These are phyloP conservation scores for Pyralis farinalis DNA, from an alignment of 2,888 invertebrate species.

Conservation along the genomic window DNA sequence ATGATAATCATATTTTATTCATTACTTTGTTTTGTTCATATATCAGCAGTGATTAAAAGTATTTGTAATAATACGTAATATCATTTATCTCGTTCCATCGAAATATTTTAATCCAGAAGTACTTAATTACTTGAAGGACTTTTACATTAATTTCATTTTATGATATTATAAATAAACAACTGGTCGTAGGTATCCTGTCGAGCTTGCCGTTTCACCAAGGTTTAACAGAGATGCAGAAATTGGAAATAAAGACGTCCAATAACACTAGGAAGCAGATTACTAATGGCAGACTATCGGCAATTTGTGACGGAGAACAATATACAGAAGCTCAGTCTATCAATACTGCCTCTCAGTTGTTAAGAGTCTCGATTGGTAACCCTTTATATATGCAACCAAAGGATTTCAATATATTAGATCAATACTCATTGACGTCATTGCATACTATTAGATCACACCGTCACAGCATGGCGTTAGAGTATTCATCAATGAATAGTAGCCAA, in stretches of 20 bases:
- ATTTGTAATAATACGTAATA: neutral
- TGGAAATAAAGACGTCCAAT: constrained; percentile 22
- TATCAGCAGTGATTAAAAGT: constrained; percentile 6
- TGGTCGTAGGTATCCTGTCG: constrained; percentile 61
- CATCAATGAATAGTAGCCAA: constrained; percentile 9
- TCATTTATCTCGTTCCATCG: too few species aligned
- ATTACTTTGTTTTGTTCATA: neutral
- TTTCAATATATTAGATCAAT: neutral
- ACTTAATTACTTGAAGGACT: too few species aligned
- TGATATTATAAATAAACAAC: constrained; percentile 39
- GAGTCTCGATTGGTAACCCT: constrained; percentile 26
- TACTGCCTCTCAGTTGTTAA: constrained; percentile 11
- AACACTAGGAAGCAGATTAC: constrained; percentile 21
- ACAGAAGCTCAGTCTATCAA: constrained; percentile 7
- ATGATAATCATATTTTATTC: neutral
- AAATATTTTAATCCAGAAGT: too few species aligned
- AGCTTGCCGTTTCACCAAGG: constrained; percentile 50
- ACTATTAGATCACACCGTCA: too few species aligned
- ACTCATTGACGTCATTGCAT: too few species aligned
- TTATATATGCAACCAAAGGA: constrained; percentile 8
- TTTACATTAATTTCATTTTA: constrained; percentile 1
- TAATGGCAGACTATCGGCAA: constrained; percentile 11
- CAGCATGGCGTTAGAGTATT: too few species aligned
- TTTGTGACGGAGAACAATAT: neutral
- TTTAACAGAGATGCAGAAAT: constrained; percentile 39